These are phyloP conservation scores for Physocephala rufipes DNA, from an alignment of 2,888 invertebrate species.

Conservation along the genomic window DNA sequence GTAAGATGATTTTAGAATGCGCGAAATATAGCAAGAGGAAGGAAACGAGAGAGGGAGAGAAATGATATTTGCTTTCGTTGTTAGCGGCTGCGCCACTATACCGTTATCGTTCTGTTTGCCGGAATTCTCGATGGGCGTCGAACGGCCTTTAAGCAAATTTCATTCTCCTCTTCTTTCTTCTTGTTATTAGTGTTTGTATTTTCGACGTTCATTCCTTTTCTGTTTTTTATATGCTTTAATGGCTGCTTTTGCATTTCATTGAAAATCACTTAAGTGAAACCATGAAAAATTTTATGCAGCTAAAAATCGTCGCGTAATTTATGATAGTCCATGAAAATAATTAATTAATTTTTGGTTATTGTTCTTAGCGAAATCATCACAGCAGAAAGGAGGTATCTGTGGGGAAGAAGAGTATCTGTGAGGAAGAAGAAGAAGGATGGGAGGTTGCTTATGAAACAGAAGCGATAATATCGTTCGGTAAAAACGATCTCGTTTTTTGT, in stretches of 20 bases:
- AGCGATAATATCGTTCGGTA: too few relatives aligned
- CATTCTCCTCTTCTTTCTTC: not conserved
- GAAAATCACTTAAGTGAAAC: not conserved
- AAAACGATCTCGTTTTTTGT: too few relatives aligned
- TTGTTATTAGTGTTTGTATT: not conserved
- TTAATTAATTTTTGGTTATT: slow-evolving; percentile 3
- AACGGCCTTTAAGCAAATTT: not conserved
- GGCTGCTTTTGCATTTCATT: slow-evolving; percentile 4
- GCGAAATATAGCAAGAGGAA: too few relatives aligned
- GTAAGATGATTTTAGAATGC: too few relatives aligned
- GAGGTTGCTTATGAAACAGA: too few relatives aligned
- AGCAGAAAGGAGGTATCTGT: too few relatives aligned
- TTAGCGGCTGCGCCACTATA: not conserved
- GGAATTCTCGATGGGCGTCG: too few relatives aligned
- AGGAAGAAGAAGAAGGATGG: too few relatives aligned
- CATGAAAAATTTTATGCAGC: not conserved
- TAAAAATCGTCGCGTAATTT: not conserved
- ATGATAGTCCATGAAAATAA: not conserved
- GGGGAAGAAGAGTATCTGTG: too few relatives aligned
- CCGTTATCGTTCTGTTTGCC: too few relatives aligned
- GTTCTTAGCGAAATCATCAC: not conserved
- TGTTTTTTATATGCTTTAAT: not conserved
- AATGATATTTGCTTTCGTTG: not conserved
- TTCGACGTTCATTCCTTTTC: not conserved
- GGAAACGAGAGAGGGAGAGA: not conserved